Evolutionary conservation across 2,888 invertebrate genomes (phyloP), one percentile per base, ranked within the genome.

Genomic region (Lasioglossum vierecki): DNA sequence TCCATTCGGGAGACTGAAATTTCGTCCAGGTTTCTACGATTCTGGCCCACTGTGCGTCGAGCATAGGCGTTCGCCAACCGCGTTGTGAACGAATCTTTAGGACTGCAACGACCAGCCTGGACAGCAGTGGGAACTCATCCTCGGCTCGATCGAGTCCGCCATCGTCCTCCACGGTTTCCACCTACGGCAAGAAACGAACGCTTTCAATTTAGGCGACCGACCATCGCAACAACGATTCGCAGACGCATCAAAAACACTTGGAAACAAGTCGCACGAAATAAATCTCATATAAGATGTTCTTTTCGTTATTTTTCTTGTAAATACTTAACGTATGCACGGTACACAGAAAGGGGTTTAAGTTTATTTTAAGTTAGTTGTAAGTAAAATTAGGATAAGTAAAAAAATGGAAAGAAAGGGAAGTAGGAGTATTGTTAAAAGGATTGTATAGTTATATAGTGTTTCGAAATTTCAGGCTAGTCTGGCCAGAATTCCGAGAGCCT

Each of bases 51-150:
- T 53, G 53, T n/a, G 9, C 53, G 53, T n/a, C n/a, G 53, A n/a
- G 9, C n/a, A 53, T 53, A 30, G 30, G 15, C 2, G 30, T 63
- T 30, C 63, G 11, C n/a, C 26, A 53, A 6, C 22, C 70, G 68
- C 70, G 68, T 72, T 88, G 88, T 83, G 87, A 30, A 90, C 72
- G 82, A 46, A 3, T 76, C 87, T 82, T 88, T 83, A 88, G 60
- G 73, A 70, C 53, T 60, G 86, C 73, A 79, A 53, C 73, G 76
- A 83, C 79, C 82, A 41, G 77, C 72, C 82, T 79, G 83, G 83
- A 85, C 76, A 88, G 85, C 78, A 78, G 79, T 60, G 70, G 76
- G 77, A 86, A 86, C 74, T 63, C 76, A 22, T 44, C 76, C 35
- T 30, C 26, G 18, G 30, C 71, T 39, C 41, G 60, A 76, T 74